These are phyloP conservation scores for Eupeodes luniger DNA, from an alignment of 2,888 invertebrate species.

Conservation along the genomic window DNA sequence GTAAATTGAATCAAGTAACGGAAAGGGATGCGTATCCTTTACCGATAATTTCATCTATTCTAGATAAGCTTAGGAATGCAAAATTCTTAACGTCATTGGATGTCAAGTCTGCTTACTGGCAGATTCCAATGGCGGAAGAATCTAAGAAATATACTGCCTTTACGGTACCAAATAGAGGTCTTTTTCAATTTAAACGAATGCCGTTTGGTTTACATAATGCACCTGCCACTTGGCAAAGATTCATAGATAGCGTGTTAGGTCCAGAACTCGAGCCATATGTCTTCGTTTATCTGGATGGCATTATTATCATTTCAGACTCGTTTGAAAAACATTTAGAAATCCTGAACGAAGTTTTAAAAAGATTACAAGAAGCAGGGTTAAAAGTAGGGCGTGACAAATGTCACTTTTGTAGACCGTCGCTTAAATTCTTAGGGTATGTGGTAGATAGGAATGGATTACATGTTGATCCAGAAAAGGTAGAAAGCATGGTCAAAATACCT, in stretches of 20 bases:
- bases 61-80: no score
- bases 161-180: neutral
- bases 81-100: no score
- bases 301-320: no score
- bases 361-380: no score
- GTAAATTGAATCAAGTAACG: no score
- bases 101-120: no score
- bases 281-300: no score
- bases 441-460: neutral
- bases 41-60: no score
- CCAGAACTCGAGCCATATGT: neutral
- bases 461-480: neutral
- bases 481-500: neutral
- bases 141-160: neutral
- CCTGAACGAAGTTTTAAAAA: no score
- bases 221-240: neutral
- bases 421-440: neutral
- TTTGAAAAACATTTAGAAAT: no score
- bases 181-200: neutral
- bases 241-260: neutral
- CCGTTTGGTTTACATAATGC: neutral
- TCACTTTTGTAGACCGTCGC: neutral
- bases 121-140: slow-evolving; percentile 7
- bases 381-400: neutral
- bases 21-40: no score